A percentile compares a stretch with the other conserved stretches of the same genome.
These are phyloP conservation scores for Addax nasomaculatus DNA, from an alignment of 2,113 vertebrate species.

Conservation along the genomic window DNA sequence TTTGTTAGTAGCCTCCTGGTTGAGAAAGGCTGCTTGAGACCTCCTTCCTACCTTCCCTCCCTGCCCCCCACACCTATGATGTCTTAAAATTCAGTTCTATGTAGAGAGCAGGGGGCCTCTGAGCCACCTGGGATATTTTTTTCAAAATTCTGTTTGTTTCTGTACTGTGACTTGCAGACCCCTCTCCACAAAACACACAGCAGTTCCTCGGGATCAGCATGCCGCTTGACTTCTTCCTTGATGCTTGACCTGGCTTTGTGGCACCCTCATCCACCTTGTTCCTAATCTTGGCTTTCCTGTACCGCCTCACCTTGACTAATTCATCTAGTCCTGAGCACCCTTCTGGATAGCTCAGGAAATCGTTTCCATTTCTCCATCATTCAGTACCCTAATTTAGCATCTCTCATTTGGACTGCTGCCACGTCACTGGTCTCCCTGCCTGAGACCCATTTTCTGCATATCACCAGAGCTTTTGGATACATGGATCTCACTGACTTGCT, in stretches of 20 bases:
- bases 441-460: background rate
- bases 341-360: background rate
- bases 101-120: background rate
- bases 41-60: background rate
- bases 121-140: background rate
- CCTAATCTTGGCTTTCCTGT: background rate
- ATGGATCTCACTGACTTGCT: background rate
- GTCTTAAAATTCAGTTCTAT: accelerated
- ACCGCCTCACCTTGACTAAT: background rate
- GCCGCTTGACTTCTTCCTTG: background rate
- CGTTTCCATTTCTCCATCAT: background rate
- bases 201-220: background rate
- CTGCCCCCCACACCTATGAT: background rate
- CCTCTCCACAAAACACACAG: background rate
- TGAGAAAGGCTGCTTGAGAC: background rate
- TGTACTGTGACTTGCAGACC: background rate
- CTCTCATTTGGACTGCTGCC: background rate
- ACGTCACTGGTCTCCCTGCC: background rate
- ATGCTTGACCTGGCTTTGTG: background rate
- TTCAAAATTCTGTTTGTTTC: background rate
- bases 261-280: background rate
- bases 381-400: background rate
- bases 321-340: background rate
- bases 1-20: background rate
- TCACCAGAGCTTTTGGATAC: background rate